phyloP scores from a whole-genome alignment of 2,113 vertebrate species.

The Lutjanus erythropterus region DNA sequence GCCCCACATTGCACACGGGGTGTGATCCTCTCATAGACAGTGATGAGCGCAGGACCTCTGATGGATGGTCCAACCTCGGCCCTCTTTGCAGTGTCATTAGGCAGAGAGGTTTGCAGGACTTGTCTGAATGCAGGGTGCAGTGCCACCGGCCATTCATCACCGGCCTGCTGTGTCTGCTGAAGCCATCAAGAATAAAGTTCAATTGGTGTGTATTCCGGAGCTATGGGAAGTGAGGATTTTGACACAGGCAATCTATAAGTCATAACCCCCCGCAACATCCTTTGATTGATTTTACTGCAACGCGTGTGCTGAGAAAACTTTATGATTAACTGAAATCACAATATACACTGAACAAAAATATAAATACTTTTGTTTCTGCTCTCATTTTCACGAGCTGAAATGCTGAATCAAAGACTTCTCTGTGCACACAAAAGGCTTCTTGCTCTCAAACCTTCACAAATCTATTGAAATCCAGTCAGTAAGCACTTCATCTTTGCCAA shows the following conservation, averaged over 20 bases:
- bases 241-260: constrained; percentile 27
- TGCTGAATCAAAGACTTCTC: too few species aligned
- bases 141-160: constrained; percentile 63
- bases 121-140: constrained; percentile 55
- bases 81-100: constrained; percentile 71
- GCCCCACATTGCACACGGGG: constrained; percentile 23
- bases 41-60: constrained; percentile 47
- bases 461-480: too few species aligned
- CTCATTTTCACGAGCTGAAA: too few species aligned
- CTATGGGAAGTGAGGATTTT: constrained; percentile 1
- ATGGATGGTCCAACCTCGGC: constrained; percentile 66
- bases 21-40: constrained; percentile 30
- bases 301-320: background rate
- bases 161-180: constrained; percentile 26
- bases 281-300: constrained; percentile 12
- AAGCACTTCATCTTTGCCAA: too few species aligned
- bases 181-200: constrained; percentile 38
- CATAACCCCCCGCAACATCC: constrained; percentile 17
- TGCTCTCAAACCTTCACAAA: too few species aligned
- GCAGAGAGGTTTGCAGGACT: constrained; percentile 57
- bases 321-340: too few species aligned
- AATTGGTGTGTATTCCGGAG: background rate
- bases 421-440: too few species aligned
- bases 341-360: too few species aligned
- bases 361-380: too few species aligned